Base-by-base conservation (phyloP, 1,140 invertebrate genomes). In the Caligus rogercresseyi region DNA sequence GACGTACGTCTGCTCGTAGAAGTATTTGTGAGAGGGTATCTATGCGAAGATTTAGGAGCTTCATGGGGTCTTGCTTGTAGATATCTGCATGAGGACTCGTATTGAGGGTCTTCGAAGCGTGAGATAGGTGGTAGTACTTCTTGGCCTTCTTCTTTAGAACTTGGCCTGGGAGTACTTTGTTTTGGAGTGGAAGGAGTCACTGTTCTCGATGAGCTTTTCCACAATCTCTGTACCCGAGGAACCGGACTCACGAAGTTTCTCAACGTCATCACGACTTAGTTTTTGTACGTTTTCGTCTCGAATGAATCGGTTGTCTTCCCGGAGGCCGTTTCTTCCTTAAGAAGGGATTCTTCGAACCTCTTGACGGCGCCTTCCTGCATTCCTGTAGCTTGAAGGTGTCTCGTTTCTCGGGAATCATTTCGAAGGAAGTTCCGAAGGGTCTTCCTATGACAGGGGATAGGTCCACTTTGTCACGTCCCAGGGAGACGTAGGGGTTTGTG, bases 81-180 rank as follows among this genome's bases (percentile, higher is more conserved):
- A 87, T 84, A 69, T 91, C 83, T 67, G 89, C 83, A 16, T 82
- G 75, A 23, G 95, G 73, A 1, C 84, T 71, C 54, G 83, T 74
- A 61, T 91, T 78, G 24, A 78, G 86, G 0, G 90, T 87, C 69
- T 79, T 81, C 15, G 81, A 73, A 26, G 91, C 78, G 64, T 82
- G 81, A 18, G 90, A 73, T 69, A 80, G 85, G 68, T 86, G 83
- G 70, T 80, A 85, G 72, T 92, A 93, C 71, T 93, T 93, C 66
- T 84, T 85, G 67, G 89, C 85, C 72, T 96, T 96, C 71, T 95
- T 95, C 55, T 83, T 85, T 4, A 96, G 78, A 95, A 96, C 72
- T 96, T 96, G 67, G 89, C 85, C 73, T 95, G 89, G 0, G 89
- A 87, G 72, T 84, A 95, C 69, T 86, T 86, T 0, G 90, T 95